Conservation (phyloP, 2,797 vertebrate species). For the Arvicola amphibius region DNA sequence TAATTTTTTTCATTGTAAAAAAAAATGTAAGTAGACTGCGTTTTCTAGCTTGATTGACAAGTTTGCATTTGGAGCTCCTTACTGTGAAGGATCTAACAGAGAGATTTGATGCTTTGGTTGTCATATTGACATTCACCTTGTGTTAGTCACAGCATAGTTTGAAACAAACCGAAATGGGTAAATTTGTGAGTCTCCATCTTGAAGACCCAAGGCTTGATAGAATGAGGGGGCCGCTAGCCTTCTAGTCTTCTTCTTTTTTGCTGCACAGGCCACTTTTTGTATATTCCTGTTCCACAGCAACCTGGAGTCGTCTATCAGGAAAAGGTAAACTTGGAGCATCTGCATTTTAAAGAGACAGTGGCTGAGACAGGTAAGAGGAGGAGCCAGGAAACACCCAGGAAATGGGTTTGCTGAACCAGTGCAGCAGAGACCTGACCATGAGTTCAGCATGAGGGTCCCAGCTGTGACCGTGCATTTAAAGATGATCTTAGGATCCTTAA, state of each 20-base stretch:
- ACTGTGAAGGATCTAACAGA: not conserved
- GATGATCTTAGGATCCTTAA: not conserved
- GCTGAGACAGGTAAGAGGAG: not conserved
- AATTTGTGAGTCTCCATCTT: not conserved
- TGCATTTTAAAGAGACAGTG: not conserved
- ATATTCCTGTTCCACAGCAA: slow-evolving; percentile 3
- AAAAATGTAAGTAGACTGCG: not conserved
- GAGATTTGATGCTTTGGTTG: not conserved
- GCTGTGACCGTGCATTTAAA: not conserved
- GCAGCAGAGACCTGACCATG: not conserved
- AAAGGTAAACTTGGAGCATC: slow-evolving; percentile 7
- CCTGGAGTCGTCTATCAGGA: not conserved
- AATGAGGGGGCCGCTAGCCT: not conserved
- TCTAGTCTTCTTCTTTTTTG: not conserved
- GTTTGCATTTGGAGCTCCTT: not conserved
- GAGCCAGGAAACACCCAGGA: not conserved
- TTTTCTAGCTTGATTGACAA: slow-evolving; percentile 43
- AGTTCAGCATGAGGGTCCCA: not conserved
- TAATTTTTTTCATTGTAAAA: not conserved
- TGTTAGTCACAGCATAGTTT: not conserved
- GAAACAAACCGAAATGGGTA: not conserved
- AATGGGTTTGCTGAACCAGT: not conserved
- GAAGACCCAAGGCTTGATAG: not conserved
- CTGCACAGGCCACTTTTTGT: not conserved
- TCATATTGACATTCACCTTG: not conserved